These are phyloP conservation scores for Acrossocheilus wenchowensis DNA, from an alignment of 2,797 vertebrate species.

Conservation along the genomic window DNA sequence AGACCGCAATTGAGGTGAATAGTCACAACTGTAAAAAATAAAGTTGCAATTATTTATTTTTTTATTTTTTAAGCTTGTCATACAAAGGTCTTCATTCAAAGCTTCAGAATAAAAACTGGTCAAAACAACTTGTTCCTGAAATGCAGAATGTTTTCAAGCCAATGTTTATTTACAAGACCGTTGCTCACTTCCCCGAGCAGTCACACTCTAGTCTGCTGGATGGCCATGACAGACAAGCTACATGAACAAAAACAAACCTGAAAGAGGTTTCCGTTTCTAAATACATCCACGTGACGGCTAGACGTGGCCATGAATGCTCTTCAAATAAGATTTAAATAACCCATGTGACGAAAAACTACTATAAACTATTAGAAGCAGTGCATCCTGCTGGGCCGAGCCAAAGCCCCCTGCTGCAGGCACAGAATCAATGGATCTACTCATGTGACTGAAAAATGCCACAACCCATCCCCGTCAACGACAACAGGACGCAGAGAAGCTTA, in stretches of 20 bases:
- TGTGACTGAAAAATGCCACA: conserved; percentile 28
- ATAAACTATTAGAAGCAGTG: conserved; percentile 43
- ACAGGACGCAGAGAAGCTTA: neutral
- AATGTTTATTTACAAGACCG: conserved; percentile 35
- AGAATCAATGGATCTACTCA: conserved; percentile 45
- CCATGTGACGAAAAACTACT: conserved; percentile 38
- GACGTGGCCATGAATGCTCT: conserved; percentile 26
- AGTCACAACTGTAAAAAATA: neutral
- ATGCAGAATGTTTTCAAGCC: conserved; percentile 22
- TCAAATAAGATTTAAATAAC: conserved; percentile 41
- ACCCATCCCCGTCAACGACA: neutral
- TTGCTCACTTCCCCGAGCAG: conserved; percentile 30
- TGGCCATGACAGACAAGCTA: conserved; percentile 41
- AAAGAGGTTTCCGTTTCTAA: conserved; percentile 39
- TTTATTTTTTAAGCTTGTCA: neutral
- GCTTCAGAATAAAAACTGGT: neutral
- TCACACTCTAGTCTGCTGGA: conserved; percentile 20
- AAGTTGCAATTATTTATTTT: neutral
- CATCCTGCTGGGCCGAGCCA: conserved; percentile 28
- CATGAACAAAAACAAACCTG: conserved; percentile 39
- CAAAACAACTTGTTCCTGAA: neutral
- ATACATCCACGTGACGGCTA: conserved; percentile 27
- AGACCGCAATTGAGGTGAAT: neutral
- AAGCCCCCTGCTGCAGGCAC: conserved; percentile 3
- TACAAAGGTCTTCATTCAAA: neutral